Evolutionary conservation across 2,113 vertebrate species (phyloP).

Genomic region (Lophius piscatorius): DNA sequence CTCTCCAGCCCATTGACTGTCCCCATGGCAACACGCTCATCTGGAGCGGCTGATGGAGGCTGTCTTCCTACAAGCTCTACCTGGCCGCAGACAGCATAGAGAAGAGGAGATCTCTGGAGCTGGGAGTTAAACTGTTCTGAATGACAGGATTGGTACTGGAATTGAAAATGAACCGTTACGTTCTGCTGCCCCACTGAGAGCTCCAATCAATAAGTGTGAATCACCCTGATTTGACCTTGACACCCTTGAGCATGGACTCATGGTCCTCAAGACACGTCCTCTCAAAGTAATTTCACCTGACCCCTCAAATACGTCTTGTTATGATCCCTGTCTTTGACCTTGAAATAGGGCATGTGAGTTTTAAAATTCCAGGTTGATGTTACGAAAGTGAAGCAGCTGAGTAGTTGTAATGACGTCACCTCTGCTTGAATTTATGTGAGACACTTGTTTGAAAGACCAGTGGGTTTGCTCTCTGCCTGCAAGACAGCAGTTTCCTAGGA

Average conservation of each 20-base stretch:
- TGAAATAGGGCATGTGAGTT: constrained; percentile 41
- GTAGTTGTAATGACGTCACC: constrained; percentile 45
- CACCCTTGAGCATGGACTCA: constrained; percentile 19
- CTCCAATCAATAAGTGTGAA: constrained; percentile 25
- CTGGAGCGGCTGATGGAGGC: constrained; percentile 72
- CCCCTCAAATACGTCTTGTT: constrained; percentile 35
- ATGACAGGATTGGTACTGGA: constrained; percentile 33
- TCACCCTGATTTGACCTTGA: constrained; percentile 59
- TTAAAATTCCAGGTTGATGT: constrained; percentile 8
- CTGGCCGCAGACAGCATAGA: constrained; percentile 51
- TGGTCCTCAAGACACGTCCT: constrained; percentile 24
- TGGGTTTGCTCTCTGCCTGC: constrained; percentile 37
- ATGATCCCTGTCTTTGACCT: constrained; percentile 52
- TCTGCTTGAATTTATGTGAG: constrained; percentile 35
- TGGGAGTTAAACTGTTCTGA: constrained; percentile 48
- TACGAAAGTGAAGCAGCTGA: constrained; percentile 26
- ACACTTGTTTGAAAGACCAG: constrained; percentile 44
- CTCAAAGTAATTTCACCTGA: constrained; percentile 21
- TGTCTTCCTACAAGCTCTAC: constrained; percentile 63
- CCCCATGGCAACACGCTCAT: constrained; percentile 84
- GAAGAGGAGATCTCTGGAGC: background rate
- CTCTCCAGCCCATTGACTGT: constrained; percentile 78
- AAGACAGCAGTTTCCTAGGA: constrained; percentile 69
- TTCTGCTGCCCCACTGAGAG: constrained; percentile 30
- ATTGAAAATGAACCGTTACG: constrained; percentile 50